Evolutionary conservation across 2,113 vertebrate species (phyloP).

Genomic region (Athene cunicularia): DNA sequence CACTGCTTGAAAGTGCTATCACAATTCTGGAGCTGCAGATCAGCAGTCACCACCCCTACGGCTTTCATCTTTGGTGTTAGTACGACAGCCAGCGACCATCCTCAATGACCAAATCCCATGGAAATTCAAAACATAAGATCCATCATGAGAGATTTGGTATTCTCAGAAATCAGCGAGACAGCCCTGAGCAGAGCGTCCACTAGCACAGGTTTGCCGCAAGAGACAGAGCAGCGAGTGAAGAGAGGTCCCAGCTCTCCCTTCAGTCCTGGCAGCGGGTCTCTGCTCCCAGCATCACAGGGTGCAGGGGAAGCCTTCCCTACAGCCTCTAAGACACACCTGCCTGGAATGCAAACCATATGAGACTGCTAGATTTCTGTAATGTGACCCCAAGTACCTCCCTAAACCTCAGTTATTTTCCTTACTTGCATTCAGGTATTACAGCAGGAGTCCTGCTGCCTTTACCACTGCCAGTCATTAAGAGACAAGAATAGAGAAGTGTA

Average conservation of each 20-base stretch:
- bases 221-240: accelerated
- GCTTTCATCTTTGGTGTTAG: neutral
- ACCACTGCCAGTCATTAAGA: no score
- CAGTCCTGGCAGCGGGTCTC: accelerated
- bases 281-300: accelerated
- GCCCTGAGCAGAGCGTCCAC: accelerated
- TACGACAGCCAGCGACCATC: neutral
- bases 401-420: neutral
- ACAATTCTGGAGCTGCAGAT: neutral
- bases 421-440: no score
- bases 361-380: neutral
- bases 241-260: neutral
- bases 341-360: accelerated
- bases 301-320: neutral
- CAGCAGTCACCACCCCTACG: neutral
- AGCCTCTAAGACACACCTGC: accelerated
- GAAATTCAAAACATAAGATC: neutral
- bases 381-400: neutral
- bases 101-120: neutral
- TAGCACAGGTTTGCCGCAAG: neutral
- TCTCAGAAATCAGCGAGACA: neutral
- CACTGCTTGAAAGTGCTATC: neutral
- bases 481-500: accelerated
- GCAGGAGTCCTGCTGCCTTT: accelerated
- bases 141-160: neutral